phyloP scores from a whole-genome alignment of 1,140 invertebrate genomes.

The Platyscapa corneri region DNA sequence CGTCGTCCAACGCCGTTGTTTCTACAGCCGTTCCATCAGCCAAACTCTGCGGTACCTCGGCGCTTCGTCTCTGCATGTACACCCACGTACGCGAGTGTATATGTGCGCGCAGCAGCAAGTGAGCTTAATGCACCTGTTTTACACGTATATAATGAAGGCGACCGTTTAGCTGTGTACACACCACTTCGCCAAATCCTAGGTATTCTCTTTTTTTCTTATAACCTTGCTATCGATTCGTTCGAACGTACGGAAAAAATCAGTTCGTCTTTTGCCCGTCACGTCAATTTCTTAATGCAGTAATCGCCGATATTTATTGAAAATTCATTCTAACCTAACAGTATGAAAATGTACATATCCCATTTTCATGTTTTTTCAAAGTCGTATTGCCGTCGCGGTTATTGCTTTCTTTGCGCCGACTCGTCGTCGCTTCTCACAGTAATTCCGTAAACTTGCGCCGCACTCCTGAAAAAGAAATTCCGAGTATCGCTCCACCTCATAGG shows the following conservation, averaged over 20 bases:
- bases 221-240: not conserved
- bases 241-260: not conserved
- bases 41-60: not conserved
- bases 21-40: not conserved
- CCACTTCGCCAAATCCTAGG: not conserved
- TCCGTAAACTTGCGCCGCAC: no score
- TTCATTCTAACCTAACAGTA: not conserved
- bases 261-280: no score
- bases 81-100: not conserved
- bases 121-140: conserved; percentile 27
- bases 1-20: not conserved
- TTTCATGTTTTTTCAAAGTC: no score
- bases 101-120: not conserved
- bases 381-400: no score
- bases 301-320: not conserved
- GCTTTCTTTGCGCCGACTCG: no score
- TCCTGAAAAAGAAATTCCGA: not conserved
- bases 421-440: no score
- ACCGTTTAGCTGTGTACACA: not conserved
- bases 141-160: not conserved
- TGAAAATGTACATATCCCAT: no score
- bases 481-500: not conserved
- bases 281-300: not conserved
- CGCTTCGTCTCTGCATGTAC: not conserved
- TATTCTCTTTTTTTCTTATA: conserved; percentile 9